phyloP scores from a whole-genome alignment of 2,888 invertebrate species.

The Leptodirus hochenwartii region DNA sequence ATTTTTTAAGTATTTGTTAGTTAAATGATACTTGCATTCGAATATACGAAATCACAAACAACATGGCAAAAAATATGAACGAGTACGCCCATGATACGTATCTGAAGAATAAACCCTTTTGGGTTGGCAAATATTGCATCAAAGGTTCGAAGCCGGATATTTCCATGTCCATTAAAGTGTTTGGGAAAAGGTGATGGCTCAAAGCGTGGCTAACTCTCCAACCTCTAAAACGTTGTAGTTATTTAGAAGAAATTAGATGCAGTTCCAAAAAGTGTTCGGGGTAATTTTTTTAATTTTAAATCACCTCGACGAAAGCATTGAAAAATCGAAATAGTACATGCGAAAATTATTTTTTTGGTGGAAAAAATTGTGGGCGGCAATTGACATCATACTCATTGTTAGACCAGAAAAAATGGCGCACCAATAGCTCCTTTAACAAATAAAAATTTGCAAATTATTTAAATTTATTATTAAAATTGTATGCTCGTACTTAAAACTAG shows the following conservation, averaged over 20 bases:
- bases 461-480: no score
- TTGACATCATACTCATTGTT: constrained; percentile 23
- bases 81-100: constrained; percentile 34
- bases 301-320: constrained; percentile 42
- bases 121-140: constrained; percentile 41
- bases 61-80: constrained; percentile 20
- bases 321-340: constrained; percentile 59
- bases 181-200: constrained; percentile 64
- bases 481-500: no score
- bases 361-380: constrained; percentile 58
- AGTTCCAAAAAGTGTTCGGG: constrained; percentile 17
- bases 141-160: constrained; percentile 48
- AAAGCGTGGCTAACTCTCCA: constrained; percentile 60
- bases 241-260: neutral
- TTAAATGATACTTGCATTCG: constrained; percentile 10
- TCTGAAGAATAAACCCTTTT: constrained; percentile 33
- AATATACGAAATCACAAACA: constrained; percentile 9
- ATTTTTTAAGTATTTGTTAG: neutral
- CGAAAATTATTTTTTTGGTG: constrained; percentile 59
- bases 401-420: constrained; percentile 35
- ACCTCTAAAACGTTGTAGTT: constrained; percentile 26
- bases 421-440: no score
- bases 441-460: no score
- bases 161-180: constrained; percentile 58
- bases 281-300: constrained; percentile 8